Conservation (phyloP, 2,797 vertebrate genomes). For the Remorina albescens region DNA sequence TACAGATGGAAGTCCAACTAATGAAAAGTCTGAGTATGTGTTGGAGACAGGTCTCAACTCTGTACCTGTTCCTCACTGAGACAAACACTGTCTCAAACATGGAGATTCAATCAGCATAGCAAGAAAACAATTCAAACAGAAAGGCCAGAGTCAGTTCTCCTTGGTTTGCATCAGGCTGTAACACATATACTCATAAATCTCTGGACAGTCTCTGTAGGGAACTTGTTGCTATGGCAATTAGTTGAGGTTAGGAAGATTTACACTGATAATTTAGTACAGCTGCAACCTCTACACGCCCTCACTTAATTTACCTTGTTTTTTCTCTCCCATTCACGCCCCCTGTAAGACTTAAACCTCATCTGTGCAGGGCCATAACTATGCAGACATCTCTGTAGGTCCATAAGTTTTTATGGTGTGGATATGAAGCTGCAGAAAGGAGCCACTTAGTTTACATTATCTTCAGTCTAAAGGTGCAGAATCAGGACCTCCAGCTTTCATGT, state of each 20-base stretch:
- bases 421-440: not conserved
- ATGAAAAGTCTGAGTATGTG: slow-evolving; percentile 15
- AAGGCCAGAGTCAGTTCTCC: not conserved
- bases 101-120: slow-evolving; percentile 1
- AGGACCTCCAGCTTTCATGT: too few relatives aligned
- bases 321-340: not conserved
- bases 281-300: not conserved
- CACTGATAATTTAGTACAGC: slow-evolving; percentile 15
- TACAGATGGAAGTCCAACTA: slow-evolving; percentile 1
- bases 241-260: slow-evolving; percentile 23
- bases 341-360: too few relatives aligned
- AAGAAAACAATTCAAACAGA: not conserved
- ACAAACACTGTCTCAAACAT: slow-evolving; percentile 7
- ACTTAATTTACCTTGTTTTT: not conserved
- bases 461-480: not conserved
- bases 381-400: not conserved
- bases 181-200: not conserved
- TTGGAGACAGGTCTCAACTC: slow-evolving; percentile 13
- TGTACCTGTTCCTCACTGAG: not conserved
- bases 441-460: not conserved
- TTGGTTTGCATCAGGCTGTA: not conserved
- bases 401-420: too few relatives aligned
- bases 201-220: slow-evolving; percentile 3
- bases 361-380: not conserved
- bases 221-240: slow-evolving; percentile 33